Evolutionary conservation across 1,140 invertebrate genomes (phyloP).

Genomic region (Drosophila baimaii): DNA sequence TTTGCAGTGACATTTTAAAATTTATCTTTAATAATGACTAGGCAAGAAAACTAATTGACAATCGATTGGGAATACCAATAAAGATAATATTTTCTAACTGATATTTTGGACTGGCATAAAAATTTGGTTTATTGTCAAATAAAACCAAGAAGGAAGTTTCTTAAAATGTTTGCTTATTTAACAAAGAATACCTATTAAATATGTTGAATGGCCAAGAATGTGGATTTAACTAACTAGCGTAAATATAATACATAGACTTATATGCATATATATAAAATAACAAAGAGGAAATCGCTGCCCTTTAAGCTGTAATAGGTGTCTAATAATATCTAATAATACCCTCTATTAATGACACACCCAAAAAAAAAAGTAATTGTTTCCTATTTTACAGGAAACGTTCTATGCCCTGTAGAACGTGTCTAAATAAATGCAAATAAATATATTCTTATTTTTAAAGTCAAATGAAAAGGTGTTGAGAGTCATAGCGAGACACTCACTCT

Average conservation of each 20-base stretch:
- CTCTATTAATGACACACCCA: slow-evolving; percentile 8
- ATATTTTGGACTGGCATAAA: not conserved
- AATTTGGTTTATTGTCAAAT: not conserved
- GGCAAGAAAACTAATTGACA: slow-evolving; percentile 3
- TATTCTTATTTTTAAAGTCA: not conserved
- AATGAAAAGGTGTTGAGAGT: not conserved
- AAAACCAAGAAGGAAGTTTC: too few species aligned
- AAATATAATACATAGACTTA: too few species aligned
- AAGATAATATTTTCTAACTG: slow-evolving; percentile 8
- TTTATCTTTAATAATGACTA: not conserved
- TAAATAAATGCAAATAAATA: slow-evolving; percentile 20
- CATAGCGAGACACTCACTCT: not conserved
- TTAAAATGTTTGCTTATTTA: not conserved
- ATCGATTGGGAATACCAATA: slow-evolving; percentile 14
- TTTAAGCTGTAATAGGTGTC: too few species aligned
- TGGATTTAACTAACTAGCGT: not conserved
- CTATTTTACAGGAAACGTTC: slow-evolving; percentile 43
- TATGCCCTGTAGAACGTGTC: slow-evolving; percentile 34
- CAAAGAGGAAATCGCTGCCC: not conserved
- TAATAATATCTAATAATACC: not conserved
- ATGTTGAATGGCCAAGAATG: not conserved
- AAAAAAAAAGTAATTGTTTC: slow-evolving; percentile 8
- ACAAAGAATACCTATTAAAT: not conserved
- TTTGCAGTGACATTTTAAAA: slow-evolving; percentile 7
- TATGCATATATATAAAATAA: not conserved